Percentiles rank a stretch among this genome's conserved stretches.
Conservation (phyloP, 1,140 invertebrate genomes). For the Trypoxylus dichotomus region DNA sequence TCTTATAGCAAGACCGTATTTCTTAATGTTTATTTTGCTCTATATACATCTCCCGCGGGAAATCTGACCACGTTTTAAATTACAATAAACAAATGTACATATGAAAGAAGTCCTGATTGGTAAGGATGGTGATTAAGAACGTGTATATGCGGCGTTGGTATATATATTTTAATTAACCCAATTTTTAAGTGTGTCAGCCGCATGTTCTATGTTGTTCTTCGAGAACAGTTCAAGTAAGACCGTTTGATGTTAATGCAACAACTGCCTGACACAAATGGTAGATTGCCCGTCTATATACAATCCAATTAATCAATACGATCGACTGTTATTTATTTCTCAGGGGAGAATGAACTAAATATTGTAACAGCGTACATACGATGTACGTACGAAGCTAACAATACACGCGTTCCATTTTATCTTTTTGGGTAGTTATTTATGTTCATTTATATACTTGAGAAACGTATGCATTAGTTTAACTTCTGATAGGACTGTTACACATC, state of each 20-base stretch:
- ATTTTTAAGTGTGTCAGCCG: slow-evolving; percentile 16
- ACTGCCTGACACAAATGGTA: neutral
- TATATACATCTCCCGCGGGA: neutral
- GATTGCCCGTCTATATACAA: neutral
- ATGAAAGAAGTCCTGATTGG: neutral
- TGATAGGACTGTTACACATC: no score
- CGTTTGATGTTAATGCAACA: neutral
- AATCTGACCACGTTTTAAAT: neutral
- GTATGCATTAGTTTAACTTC: no score
- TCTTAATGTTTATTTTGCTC: slow-evolving; percentile 6
- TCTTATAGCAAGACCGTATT: neutral
- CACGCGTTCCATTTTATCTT: neutral
- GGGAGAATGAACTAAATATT: neutral
- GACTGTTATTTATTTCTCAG: neutral
- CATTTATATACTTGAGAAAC: no score
- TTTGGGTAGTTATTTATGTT: no score
- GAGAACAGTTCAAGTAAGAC: neutral
- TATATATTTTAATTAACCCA: slow-evolving; percentile 5
- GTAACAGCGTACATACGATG: neutral
- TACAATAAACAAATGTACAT: neutral
- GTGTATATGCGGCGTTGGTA: neutral
- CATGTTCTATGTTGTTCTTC: slow-evolving; percentile 9
- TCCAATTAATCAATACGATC: neutral
- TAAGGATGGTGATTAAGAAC: neutral
- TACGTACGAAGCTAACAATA: neutral